A percentile compares a stretch with the other conserved stretches of the same genome.
These are phyloP conservation scores for Erythrolamprus reginae DNA, from an alignment of 2,113 vertebrate species.

Conservation along the genomic window DNA sequence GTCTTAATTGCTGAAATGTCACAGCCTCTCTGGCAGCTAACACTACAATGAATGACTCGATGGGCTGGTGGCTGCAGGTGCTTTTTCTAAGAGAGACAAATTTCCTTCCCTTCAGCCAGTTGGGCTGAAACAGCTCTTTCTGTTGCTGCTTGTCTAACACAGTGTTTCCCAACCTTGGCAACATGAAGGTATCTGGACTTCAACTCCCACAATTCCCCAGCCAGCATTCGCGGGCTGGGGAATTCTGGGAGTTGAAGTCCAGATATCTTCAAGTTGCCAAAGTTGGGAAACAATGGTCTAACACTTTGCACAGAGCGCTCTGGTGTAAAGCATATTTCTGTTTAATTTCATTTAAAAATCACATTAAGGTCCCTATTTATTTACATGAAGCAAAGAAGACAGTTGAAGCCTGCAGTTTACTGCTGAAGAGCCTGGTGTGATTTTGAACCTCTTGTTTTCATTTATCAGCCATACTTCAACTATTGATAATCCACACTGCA, in stretches of 20 bases:
- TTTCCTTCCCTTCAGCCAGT: slow-evolving; percentile 60
- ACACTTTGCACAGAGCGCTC: slow-evolving; percentile 52
- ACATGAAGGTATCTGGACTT: no score
- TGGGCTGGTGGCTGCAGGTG: slow-evolving; percentile 66
- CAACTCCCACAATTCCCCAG: no score
- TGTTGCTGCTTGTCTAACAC: slow-evolving; percentile 62
- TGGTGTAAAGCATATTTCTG: slow-evolving; percentile 52
- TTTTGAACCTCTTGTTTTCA: background rate
- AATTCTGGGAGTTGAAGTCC: no score
- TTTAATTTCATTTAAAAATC: slow-evolving; percentile 45
- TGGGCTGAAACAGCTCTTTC: slow-evolving; percentile 53
- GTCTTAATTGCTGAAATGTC: slow-evolving; percentile 75
- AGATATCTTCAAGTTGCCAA: no score
- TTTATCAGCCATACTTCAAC: background rate
- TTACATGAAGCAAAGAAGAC: background rate
- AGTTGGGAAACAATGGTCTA: no score
- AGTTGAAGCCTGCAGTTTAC: background rate
- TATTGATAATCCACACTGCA: background rate
- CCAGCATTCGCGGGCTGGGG: no score
- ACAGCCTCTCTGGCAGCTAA: slow-evolving; percentile 68
- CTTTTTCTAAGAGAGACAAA: slow-evolving; percentile 75
- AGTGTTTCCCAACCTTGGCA: no score
- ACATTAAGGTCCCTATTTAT: background rate
- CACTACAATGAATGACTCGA: slow-evolving; percentile 62
- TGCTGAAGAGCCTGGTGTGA: background rate